Evolutionary conservation across 2,888 invertebrate genomes (phyloP).

Genomic region (Zele albiditarsus): DNA sequence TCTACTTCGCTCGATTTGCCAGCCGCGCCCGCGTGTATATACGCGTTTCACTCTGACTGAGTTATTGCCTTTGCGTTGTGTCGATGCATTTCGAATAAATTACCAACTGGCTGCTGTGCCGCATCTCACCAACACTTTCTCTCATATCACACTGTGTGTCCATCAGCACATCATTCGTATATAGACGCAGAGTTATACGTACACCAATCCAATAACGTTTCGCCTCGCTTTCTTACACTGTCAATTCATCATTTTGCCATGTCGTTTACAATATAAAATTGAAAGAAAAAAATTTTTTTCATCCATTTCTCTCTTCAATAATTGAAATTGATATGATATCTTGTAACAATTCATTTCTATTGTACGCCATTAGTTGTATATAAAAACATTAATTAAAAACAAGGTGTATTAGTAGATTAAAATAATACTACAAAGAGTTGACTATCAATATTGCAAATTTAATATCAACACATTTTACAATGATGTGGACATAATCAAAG

Average conservation of each 20-base stretch:
- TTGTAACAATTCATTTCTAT: no score
- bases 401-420: no score
- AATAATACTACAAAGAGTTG: no score
- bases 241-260: background rate
- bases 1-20: slow-evolving; percentile 54
- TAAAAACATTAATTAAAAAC: no score
- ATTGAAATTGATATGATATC: no score
- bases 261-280: no score
- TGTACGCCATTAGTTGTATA: no score
- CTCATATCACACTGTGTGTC: background rate
- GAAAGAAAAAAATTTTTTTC: background rate
- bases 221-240: background rate
- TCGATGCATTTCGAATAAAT: slow-evolving; percentile 58
- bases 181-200: background rate
- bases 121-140: background rate
- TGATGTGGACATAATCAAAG: no score
- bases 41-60: slow-evolving; percentile 49
- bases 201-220: background rate
- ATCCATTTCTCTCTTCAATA: no score
- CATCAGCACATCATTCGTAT: background rate
- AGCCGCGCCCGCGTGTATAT: slow-evolving; percentile 47
- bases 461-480: no score
- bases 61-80: slow-evolving; percentile 58
- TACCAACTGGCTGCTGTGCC: slow-evolving; percentile 40
- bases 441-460: no score